Evolutionary conservation across 1,140 invertebrate genomes (phyloP), one percentile per base, ranked within the genome.

Genomic region (Bombus waltoni): DNA sequence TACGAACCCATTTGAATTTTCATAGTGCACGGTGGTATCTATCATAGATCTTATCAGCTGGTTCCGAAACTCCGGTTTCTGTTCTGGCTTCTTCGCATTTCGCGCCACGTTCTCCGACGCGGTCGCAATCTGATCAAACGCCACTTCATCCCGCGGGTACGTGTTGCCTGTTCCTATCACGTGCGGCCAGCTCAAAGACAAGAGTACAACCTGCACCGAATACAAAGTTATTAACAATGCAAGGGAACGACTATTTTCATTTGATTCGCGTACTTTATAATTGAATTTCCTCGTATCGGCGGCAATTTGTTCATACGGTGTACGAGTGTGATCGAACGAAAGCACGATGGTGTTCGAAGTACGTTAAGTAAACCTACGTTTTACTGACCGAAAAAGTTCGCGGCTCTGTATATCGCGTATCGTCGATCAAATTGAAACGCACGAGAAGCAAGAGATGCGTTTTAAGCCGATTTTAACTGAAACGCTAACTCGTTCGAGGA

Each of bases 1-100:
- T 18, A 93, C 72, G 75, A 95, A 95, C 10, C 92, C 92, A 35
- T 95, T 95, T 0, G 91, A 92, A 87, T 95, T 94, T 47, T 94
- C 93, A 84, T 94, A 94, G 40, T 90, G 88, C 22, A 91, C 62
- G 2, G 90, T 89, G 65, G 90, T 88, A 22, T 83, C 89, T 75
- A 70, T 76, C 3, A 62, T 78, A 5, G 78, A 84, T 3, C 78
- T 83, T 70, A 76, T 80, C 9, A 79, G 68, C 11, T 81, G 57
- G 53, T 82, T 72, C 22, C 28, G 22, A 40, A 85, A 47, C 18
- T 91, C 87, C n/a, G 90, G 77, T 32, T 78, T 38, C 82, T 59
- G n/a, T 11, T 91, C 86, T 25, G 53, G 25, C 5, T 62, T 72
- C 42, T 59, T 62, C 59, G 47, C 32, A 35, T 42, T 68, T 13